Evolutionary conservation across 2,888 invertebrate species (phyloP), one percentile per base, ranked within the genome.

Genomic region (Neria commutata): DNA sequence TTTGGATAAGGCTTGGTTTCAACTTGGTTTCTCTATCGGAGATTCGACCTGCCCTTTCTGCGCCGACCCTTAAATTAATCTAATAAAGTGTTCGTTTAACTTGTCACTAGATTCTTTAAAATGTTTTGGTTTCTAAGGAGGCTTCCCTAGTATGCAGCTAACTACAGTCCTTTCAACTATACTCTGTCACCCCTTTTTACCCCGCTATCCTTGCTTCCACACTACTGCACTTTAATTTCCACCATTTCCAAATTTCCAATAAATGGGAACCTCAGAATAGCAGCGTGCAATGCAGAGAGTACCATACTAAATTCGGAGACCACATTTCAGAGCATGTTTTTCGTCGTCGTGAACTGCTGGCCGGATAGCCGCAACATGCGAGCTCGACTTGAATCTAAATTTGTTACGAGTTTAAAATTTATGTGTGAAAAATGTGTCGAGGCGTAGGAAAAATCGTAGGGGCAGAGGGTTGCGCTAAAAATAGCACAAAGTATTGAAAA

Each of bases 301-400:
- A 14, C 4, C n/a, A 29, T 33, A 34, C 33, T 51, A 51, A 51
- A 51, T 51, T 51, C 21, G 3, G 23, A 54, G 34, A 47, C 46
- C 54, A 33, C 54, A 29, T 11, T 46, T 26, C n/a, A 53, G 42
- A 42, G 25, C 25, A 11, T 29, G 6, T 29, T 5, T 37, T 37
- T 14, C 37, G 4, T 4, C 37, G n/a, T 37, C n/a, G 4, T n/a
- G 37, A 37, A 37, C 37, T 4, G n/a, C 37, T n/a, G n/a, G 11
- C 24, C 21, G 14, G 25, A 37, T 29, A 40, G 40, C 51, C 54
- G 33, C 54, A 45, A 54, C 54, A 54, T 46, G 33, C n/a, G 37
- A 37, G 10, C 29, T 5, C 26, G 29, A 45, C 21, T 54, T 33
- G n/a, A 45, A n/a, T n/a, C n/a, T n/a, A n/a, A 54, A 54, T 29